A percentile compares a stretch with the other conserved stretches of the same genome.
Evolutionary conservation across 2,113 vertebrate species (phyloP).

Genomic region (Halichoeres trimaculatus): DNA sequence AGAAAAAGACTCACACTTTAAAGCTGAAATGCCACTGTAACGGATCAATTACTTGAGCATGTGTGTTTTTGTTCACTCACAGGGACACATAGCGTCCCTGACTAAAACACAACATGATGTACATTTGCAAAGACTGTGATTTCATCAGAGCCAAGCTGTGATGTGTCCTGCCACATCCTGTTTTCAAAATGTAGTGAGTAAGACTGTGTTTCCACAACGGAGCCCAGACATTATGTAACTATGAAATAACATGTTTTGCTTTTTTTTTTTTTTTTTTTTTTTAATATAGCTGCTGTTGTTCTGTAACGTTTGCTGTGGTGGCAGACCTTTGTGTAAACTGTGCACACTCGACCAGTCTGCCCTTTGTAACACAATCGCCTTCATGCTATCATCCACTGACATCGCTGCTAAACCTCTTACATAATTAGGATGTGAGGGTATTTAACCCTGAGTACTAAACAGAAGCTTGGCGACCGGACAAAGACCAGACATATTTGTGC

Average conservation of each 20-base stretch:
- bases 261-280: not conserved
- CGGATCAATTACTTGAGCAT: not conserved
- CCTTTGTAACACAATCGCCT: constrained; percentile 39
- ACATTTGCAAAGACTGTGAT: constrained; percentile 9
- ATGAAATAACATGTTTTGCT: not conserved
- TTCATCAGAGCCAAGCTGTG: not conserved
- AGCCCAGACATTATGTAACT: not conserved
- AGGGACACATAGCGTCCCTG: too few species aligned
- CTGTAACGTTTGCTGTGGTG: constrained; percentile 8
- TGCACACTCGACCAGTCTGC: not conserved
- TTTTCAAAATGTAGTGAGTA: constrained; percentile 1
- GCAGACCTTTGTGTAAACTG: constrained; percentile 2
- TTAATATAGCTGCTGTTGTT: not conserved
- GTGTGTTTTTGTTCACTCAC: not conserved
- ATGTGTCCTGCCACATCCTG: constrained; percentile 18
- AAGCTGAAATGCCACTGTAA: not conserved
- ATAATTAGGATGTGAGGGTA: constrained; percentile 44
- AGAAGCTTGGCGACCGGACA: not conserved
- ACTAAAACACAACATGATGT: not conserved
- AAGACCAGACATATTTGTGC: constrained; percentile 7
- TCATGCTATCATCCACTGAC: constrained; percentile 44
- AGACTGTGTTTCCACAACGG: constrained; percentile 1
- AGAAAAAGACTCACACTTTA: not conserved
- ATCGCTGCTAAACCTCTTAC: constrained; percentile 48
- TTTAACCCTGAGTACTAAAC: constrained; percentile 35